Conservation (phyloP, 2,113 vertebrate genomes). For the Tringa solitaria region DNA sequence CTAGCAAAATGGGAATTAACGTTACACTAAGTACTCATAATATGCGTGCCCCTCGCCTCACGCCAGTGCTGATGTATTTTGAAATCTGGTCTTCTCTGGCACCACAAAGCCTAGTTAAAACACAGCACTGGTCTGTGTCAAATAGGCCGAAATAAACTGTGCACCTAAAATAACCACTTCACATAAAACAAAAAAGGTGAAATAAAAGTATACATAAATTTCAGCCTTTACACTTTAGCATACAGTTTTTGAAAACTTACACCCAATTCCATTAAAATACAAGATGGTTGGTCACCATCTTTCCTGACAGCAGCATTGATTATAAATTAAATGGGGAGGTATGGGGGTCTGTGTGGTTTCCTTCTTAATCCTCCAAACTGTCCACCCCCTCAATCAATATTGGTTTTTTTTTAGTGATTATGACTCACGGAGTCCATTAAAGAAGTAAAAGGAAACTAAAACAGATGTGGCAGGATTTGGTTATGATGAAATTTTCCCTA, state of each 20-base stretch:
- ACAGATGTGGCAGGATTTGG: background rate
- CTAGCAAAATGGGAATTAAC: background rate
- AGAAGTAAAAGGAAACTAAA: background rate
- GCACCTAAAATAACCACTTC: background rate
- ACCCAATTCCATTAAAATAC: background rate
- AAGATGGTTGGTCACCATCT: background rate
- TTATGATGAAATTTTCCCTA: background rate
- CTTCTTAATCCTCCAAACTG: background rate
- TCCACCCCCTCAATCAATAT: background rate
- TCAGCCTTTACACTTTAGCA: background rate
- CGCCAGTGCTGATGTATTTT: background rate
- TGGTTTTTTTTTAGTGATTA: background rate
- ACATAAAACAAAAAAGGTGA: background rate
- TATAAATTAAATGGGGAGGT: background rate
- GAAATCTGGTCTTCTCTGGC: background rate
- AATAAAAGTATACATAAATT: background rate
- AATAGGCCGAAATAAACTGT: background rate
- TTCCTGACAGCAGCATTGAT: background rate
- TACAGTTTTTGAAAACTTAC: background rate
- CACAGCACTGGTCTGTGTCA: background rate
- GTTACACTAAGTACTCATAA: background rate
- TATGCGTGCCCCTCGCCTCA: accelerated
- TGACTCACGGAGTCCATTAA: background rate
- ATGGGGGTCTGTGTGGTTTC: background rate
- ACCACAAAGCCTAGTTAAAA: background rate